Evolutionary conservation across 2,113 vertebrate species (phyloP).

Genomic region (Boleophthalmus pectinirostris): DNA sequence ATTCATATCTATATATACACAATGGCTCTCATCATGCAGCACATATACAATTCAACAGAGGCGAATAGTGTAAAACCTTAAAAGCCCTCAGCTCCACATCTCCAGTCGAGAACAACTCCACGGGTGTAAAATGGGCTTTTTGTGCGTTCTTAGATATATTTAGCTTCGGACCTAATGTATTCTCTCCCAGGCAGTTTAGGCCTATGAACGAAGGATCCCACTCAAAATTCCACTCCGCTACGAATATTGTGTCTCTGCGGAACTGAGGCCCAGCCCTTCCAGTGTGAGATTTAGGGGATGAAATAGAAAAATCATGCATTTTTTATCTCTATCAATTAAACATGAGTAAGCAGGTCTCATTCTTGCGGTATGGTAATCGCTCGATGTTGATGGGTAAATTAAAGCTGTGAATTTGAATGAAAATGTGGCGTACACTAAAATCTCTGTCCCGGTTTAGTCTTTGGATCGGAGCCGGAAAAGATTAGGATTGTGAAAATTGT

Average conservation of each 20-base stretch:
- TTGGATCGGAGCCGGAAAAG: constrained; percentile 5
- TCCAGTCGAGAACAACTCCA: constrained; percentile 11
- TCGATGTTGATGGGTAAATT: constrained; percentile 49
- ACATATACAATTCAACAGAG: too few species aligned
- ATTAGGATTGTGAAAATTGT: not conserved
- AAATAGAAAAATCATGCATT: constrained; percentile 45
- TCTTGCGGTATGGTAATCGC: constrained; percentile 65
- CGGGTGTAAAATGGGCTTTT: constrained; percentile 13
- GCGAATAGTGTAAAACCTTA: constrained; percentile 9
- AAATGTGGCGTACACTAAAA: constrained; percentile 45
- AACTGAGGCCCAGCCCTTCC: constrained; percentile 49
- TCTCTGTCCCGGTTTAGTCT: constrained; percentile 16
- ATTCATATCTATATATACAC: too few species aligned
- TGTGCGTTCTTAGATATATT: constrained; percentile 30
- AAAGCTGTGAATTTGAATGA: constrained; percentile 56
- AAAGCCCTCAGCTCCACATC: constrained; percentile 9
- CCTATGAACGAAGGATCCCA: constrained; percentile 33
- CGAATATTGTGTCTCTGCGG: constrained; percentile 35
- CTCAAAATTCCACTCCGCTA: constrained; percentile 28
- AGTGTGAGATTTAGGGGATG: constrained; percentile 30
- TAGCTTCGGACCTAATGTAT: constrained; percentile 40
- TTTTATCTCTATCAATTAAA: constrained; percentile 73
- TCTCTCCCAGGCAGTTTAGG: constrained; percentile 46
- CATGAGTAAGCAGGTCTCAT: constrained; percentile 71
- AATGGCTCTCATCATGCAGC: too few species aligned